Evolutionary conservation across 2,113 vertebrate genomes (phyloP), one percentile per base, ranked within the genome.

Genomic region (Orcinus orca): DNA sequence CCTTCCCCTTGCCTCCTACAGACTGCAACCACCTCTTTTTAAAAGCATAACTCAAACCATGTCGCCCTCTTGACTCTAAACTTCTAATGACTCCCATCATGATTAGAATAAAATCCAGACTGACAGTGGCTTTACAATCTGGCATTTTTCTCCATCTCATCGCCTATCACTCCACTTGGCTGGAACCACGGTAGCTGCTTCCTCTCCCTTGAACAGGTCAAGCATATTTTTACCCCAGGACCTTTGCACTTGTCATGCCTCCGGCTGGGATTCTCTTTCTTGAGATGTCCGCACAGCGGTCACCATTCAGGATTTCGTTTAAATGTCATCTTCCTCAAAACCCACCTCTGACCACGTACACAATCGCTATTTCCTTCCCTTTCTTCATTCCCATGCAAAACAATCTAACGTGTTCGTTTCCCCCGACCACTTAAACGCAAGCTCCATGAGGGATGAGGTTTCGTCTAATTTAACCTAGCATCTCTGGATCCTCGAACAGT

Each of bases 111-210:
- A 96, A 77, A 53, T 21, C 26, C 17, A 63, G 55, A 36, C 33
- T 55, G 2, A n/a, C 3, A 23, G 10, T 0, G 33, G n/a, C 55
- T 29, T 82, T 13, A 58, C 17, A 67, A 6, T 14, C 33, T 25
- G 25, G 15, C 21, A 3, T 6, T 55, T 71, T 2, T 4, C 47
- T 25, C 31, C 26, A 18, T 47, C 50, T 68, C 8, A 4, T 18
- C 6, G 8, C 7, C 53, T 50, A 7, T 36, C 29, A 58, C 1
- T n/a, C 2, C 3, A 2, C 0, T 18, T 5, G 47, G 21, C 41
- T 85, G 23, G 36, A 85, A 53, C 10, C 1, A 53, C 0, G 47
- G 38, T 2, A 5, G 17, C 74, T 33, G 8, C 14, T 47, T 36
- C 50, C 44, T 90, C 50, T 76, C 41, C 47, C n/a, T 50, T 79